Base-by-base conservation (phyloP, 1,140 invertebrate species). In the Procambarus virginalis region DNA sequence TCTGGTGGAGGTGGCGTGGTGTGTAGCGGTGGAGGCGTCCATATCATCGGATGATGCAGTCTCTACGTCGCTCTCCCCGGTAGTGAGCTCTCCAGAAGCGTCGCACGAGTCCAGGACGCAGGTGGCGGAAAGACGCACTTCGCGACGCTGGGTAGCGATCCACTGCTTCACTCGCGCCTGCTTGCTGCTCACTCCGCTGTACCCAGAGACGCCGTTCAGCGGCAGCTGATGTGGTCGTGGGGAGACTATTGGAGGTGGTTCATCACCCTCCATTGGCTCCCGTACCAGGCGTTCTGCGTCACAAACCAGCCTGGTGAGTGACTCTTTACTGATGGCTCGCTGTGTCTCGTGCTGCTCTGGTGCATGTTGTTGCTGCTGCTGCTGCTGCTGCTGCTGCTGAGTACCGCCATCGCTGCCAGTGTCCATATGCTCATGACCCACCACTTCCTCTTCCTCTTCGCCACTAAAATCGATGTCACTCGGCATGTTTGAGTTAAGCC, bases 61-160 rank as follows among this genome's bases (percentile, higher is more conserved):
- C 73, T 93, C 92, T 9, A 91, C 84, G 92, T 96, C 96, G 76
- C 96, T 96, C 93, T 97, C 97, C 51, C 95, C 95, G 22, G 96
- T 97, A 51, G 97, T 98, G 89, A 97, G 97, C 94, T 98, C 97
- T 45, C 97, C 97, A 91, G 97, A 98, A 0, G 97, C 97, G 93
- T 98, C 97, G 93, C 97, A 98, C 93, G 95, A 95, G 92, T 95
- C 95, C 84, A 95, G 91, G 73, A 91, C 88, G 64, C 81, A 87
- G 79, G 83, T 70, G 46, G 85, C 73, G 12, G 91, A 89, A 14
- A 77, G 75, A 46, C 85, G 76, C 14, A 70, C 68, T 55, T 90
- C 86, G 58, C 86, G 84, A 17, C 84, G 89, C 93, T 93, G 92
- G 91, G 94, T 91, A 92, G 95, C 95, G 84, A 96, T 93, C 96